phyloP scores from a whole-genome alignment of 2,113 vertebrate species.

The Rhinopomastus cyanomelas region DNA sequence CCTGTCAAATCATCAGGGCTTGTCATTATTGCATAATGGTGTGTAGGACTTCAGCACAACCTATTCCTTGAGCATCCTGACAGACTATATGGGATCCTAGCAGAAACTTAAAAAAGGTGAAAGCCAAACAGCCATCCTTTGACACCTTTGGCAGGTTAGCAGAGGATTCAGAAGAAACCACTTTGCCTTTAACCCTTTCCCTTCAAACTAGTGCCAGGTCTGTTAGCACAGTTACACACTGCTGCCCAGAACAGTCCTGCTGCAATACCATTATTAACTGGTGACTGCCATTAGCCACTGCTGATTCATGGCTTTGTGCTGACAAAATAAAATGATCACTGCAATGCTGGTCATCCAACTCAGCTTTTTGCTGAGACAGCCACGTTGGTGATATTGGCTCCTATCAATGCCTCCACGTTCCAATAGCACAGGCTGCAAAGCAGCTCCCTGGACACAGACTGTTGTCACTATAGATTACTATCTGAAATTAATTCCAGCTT shows the following conservation, averaged over 20 bases:
- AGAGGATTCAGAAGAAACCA: not conserved
- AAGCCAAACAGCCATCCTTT: not conserved
- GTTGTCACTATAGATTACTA: not conserved
- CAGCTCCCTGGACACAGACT: not conserved
- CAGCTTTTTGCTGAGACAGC: not conserved
- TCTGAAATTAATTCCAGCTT: not conserved
- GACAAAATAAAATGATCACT: not conserved
- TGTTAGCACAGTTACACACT: not conserved
- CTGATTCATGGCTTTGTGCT: not conserved
- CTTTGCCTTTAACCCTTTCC: not conserved
- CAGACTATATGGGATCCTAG: not conserved
- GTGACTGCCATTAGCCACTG: not conserved
- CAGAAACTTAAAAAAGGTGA: not conserved
- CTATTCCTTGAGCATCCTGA: not conserved
- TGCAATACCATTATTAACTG: not conserved
- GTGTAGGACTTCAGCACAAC: not conserved
- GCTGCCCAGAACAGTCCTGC: not conserved
- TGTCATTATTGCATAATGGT: not conserved
- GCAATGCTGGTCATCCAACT: not conserved
- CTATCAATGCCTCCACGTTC: not conserved
- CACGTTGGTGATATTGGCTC: not conserved
- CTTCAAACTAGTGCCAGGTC: not conserved
- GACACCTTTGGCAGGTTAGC: not conserved
- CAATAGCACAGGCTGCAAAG: not conserved
- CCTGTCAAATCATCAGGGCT: not conserved